Evolutionary conservation across 2,113 vertebrate genomes (phyloP), one percentile per base, ranked within the genome.

Genomic region (Talpa occidentalis): DNA sequence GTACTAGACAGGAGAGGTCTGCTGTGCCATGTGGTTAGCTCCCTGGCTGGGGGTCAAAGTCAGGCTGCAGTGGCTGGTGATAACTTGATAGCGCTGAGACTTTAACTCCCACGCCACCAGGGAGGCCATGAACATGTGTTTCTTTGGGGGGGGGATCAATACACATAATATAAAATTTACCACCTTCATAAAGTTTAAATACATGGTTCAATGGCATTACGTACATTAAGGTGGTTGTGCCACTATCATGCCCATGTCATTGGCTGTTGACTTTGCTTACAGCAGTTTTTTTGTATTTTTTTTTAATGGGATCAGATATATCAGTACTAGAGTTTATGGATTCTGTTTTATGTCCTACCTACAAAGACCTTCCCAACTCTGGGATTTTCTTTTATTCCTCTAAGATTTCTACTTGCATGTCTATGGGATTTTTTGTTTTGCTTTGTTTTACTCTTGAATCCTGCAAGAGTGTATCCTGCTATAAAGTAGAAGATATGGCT

Each of bases 381-480:
- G n/a, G 83, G 19, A 78, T 92, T 92, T 93, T 62, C 73, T 92
- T 60, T 44, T 10, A 67, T 54, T 79, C 54, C 54, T 72, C 35
- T 91, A 21, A 84, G 15, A 17, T 88, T 74, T 85, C 59, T 79
- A 86, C 70, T 90, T 49, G 30, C 56, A 92, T 66, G 30, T 86
- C 44, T 82, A 88, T 74, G 67, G 47, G n/a, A n/a, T 14, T 94
- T 86, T 28, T 37, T 76, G 17, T 89, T 79, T 74, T 86, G 24
- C n/a, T 80, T 22, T 85, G 60, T 59, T 80, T 40, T 12, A n/a
- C 67, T 69, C 67, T 69, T 40, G 16, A 42, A 30, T 66, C 40
- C 37, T 35, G 52, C 42, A 91, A 70, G n/a, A 92, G 92, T 95
- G 47, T 91, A 91, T 64, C 47, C 69, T 79, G 5, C 44, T 92